Evolutionary conservation across 2,797 vertebrate genomes (phyloP).

Genomic region (Propithecus perrieri): DNA sequence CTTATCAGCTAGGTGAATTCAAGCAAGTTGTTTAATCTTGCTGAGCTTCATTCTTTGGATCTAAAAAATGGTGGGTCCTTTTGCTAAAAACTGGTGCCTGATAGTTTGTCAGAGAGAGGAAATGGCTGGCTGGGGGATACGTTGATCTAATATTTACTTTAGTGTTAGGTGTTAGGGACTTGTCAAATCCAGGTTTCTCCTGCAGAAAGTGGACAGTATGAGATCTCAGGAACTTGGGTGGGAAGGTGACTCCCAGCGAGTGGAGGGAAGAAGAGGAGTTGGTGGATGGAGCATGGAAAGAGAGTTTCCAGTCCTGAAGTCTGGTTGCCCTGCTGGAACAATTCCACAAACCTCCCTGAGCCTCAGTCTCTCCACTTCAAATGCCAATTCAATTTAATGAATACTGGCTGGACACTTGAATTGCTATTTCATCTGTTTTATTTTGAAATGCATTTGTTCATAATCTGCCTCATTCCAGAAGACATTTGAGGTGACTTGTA

Average conservation of each 20-base stretch:
- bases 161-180: neutral
- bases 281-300: neutral
- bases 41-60: neutral
- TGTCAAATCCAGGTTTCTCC: neutral
- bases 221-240: neutral
- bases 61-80: neutral
- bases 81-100: neutral
- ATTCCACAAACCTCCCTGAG: neutral
- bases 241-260: neutral
- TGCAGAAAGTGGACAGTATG: neutral
- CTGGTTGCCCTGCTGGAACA: neutral
- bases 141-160: neutral
- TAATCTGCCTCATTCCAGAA: neutral
- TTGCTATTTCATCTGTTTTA: conserved; percentile 4
- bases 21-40: neutral
- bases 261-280: neutral
- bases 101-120: conserved; percentile 6
- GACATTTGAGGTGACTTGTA: conserved; percentile 11
- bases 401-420: neutral
- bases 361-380: neutral
- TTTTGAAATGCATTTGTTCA: conserved; percentile 20
- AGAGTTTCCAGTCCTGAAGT: neutral
- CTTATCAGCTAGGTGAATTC: neutral
- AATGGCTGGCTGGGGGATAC: neutral
- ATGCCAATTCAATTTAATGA: neutral